Evolutionary conservation across 2,113 vertebrate genomes (phyloP), one percentile per base, ranked within the genome.

Genomic region (Paraplagusia blochii): DNA sequence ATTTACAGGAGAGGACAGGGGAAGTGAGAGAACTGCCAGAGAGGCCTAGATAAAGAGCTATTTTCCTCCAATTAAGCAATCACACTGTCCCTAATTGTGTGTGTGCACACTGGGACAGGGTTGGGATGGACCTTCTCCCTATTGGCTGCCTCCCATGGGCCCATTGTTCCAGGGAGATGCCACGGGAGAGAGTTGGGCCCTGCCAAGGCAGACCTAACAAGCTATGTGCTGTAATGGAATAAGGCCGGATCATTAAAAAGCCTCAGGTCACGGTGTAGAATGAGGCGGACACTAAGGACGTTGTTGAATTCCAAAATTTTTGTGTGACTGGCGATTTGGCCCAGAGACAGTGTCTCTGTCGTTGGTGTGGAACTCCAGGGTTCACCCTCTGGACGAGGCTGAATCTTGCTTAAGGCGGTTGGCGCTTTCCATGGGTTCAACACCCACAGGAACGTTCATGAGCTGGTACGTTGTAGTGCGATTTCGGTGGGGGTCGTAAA

Each of bases 31-130:
- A 63, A 42, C 54, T 52, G 69, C 48, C 66, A 72, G 48, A 66
- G 74, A 83, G 68, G 73, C 78, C 63, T 29, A 61, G 68, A 81
- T 83, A 83, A 82, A 87, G 77, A 65, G 51, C 73, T 72, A 67
- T 87, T 90, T 87, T 86, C 74, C 81, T 86, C 87, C 82, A 90
- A 88, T 90, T 90, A 90, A 87, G 85, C 81, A 79, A 88, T 83
- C 86, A 61, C 72, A 66, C 74, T 82, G 84, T 85, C 75, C 73
- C 82, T 65, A 40, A 50, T 75, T 74, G 76, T 90, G 87, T 89
- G 88, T 86, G 80, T 59, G 72, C 77, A 63, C 83, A 77, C 72
- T 76, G 83, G 81, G 76, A 70, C 75, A 29, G 22, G 69, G 76
- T 78, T 82, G 75, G 71, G 73, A 84, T 55, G 59, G 73, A 83